phyloP scores from a whole-genome alignment of 2,888 invertebrate genomes.

The Machimus atricapillus region DNA sequence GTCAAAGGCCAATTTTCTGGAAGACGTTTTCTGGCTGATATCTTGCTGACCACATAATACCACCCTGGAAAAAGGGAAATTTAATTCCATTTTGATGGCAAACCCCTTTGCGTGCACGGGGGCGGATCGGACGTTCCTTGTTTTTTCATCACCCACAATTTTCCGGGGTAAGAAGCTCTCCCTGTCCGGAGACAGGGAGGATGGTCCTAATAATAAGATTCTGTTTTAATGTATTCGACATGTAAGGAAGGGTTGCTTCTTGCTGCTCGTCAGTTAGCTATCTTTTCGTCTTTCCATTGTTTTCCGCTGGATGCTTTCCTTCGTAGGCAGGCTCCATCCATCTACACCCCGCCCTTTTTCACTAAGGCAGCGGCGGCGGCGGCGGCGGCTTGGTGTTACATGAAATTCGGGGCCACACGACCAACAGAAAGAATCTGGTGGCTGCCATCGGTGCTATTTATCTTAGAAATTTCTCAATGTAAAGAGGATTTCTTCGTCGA shows the following conservation, averaged over 20 bases:
- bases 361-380: neutral
- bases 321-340: neutral
- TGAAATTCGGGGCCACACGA: neutral
- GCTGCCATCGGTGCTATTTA: slow-evolving; percentile 18
- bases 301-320: neutral
- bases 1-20: neutral
- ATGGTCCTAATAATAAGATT: slow-evolving; percentile 16
- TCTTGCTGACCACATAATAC: neutral
- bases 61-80: neutral
- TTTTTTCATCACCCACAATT: neutral
- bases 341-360: neutral
- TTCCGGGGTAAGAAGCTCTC: neutral
- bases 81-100: slow-evolving; percentile 10
- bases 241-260: neutral
- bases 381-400: neutral
- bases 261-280: neutral
- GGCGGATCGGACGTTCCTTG: neutral
- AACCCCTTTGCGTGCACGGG: neutral
- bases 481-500: neutral
- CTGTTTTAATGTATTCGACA: slow-evolving; percentile 18
- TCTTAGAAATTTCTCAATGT: slow-evolving; percentile 26
- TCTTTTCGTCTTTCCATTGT: neutral
- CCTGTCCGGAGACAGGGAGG: neutral
- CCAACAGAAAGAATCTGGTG: neutral
- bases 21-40: neutral